A percentile compares a stretch with the other conserved stretches of the same genome.
Evolutionary conservation across 2,797 vertebrate species (phyloP).

Genomic region (Cygnus olor): DNA sequence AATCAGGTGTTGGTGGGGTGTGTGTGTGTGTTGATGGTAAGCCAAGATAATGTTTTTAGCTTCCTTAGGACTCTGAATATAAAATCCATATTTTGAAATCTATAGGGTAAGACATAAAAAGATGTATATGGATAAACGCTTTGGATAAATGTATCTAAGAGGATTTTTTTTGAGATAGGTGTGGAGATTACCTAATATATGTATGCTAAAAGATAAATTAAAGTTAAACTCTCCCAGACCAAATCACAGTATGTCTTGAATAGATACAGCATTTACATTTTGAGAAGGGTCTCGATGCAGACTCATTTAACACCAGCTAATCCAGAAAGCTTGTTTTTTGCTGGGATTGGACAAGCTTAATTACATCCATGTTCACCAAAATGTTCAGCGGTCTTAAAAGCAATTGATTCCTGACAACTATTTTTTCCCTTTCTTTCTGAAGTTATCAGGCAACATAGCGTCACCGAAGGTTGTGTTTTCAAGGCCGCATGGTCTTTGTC

Average conservation of each 20-base stretch:
- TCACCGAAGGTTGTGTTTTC: background rate
- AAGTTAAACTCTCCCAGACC: background rate
- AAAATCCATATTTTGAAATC: background rate
- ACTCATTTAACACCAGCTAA: background rate
- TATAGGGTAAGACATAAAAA: background rate
- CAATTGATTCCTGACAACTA: background rate
- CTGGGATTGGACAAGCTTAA: background rate
- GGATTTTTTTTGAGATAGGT: constrained; percentile 24
- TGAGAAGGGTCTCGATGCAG: background rate
- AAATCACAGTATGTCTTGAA: background rate
- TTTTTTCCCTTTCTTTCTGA: background rate
- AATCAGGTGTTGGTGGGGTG: background rate
- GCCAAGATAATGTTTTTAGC: background rate
- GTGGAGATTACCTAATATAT: background rate
- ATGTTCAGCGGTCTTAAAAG: background rate
- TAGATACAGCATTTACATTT: background rate
- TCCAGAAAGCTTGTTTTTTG: background rate
- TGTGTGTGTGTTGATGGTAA: background rate
- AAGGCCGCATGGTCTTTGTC: background rate
- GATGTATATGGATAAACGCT: background rate
- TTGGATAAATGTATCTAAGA: background rate
- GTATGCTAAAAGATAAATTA: background rate
- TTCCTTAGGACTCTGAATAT: background rate
- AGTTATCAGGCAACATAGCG: background rate
- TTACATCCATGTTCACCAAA: background rate